These are phyloP conservation scores for Thymallus thymallus DNA, from an alignment of 2,113 vertebrate genomes.

Conservation along the genomic window DNA sequence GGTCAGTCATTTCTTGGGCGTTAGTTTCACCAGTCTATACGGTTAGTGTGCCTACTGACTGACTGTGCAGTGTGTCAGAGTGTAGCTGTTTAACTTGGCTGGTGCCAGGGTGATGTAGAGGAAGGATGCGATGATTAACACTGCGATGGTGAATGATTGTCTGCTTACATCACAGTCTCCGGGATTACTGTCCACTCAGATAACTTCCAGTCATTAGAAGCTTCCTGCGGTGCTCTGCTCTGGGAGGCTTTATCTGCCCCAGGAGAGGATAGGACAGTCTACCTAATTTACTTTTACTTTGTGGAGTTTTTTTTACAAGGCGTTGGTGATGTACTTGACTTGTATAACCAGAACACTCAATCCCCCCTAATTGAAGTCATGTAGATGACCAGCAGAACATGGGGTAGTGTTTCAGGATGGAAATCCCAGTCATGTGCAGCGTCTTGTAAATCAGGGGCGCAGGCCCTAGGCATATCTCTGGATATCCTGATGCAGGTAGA, in stretches of 20 bases:
- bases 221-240: constrained; percentile 28
- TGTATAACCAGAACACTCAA: constrained; percentile 40
- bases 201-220: constrained; percentile 47
- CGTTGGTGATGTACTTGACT: constrained; percentile 58
- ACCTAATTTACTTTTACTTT: constrained; percentile 14
- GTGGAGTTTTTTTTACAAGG: constrained; percentile 48
- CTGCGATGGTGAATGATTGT: constrained; percentile 62
- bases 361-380: constrained; percentile 51
- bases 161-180: constrained; percentile 52
- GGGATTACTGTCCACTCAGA: constrained; percentile 42
- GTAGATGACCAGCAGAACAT: constrained; percentile 44
- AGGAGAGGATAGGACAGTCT: constrained; percentile 31
- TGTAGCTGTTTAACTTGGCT: constrained; percentile 38
- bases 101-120: constrained; percentile 45
- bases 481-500: constrained; percentile 18
- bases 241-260: constrained; percentile 43
- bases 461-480: constrained; percentile 32
- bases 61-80: constrained; percentile 3
- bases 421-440: constrained; percentile 47
- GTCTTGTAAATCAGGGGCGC: constrained; percentile 48
- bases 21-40: not conserved
- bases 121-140: constrained; percentile 58
- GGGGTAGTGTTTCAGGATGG: constrained; percentile 52
- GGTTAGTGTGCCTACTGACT: constrained; percentile 5
- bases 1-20: not conserved